A percentile compares a stretch with the other conserved stretches of the same genome.
Conservation (phyloP, 2,797 vertebrate genomes). For the Potorous gilbertii region DNA sequence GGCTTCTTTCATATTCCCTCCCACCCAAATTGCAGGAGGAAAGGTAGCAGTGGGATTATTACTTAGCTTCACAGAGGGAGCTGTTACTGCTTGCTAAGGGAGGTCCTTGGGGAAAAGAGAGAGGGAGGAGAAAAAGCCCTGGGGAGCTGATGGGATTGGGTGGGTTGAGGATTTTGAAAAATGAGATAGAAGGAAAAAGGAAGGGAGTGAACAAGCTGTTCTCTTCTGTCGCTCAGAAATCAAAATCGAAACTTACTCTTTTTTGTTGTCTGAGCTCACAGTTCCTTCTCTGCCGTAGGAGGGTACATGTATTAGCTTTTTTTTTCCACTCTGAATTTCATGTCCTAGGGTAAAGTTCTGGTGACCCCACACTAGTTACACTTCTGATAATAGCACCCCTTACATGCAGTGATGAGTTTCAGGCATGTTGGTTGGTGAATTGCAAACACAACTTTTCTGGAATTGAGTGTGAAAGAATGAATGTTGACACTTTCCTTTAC, state of each 20-base stretch:
- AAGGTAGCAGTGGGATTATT: background rate
- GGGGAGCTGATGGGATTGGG: background rate
- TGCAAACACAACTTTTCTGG: background rate
- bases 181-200: background rate
- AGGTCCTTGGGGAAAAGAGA: background rate
- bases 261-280: background rate
- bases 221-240: background rate
- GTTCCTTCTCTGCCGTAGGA: background rate
- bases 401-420: conserved; percentile 18
- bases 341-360: background rate
- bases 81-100: background rate
- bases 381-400: background rate
- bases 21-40: background rate
- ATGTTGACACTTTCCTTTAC: background rate
- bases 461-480: background rate
- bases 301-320: background rate
- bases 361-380: background rate
- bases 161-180: background rate
- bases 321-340: background rate
- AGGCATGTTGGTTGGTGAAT: conserved; percentile 18
- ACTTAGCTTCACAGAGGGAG: background rate
- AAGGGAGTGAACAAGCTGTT: background rate
- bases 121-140: background rate
- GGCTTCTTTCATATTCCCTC: background rate
- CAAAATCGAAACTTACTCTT: background rate